These are phyloP conservation scores for Drosophila borealis DNA, from an alignment of 2,888 invertebrate species.

Conservation along the genomic window DNA sequence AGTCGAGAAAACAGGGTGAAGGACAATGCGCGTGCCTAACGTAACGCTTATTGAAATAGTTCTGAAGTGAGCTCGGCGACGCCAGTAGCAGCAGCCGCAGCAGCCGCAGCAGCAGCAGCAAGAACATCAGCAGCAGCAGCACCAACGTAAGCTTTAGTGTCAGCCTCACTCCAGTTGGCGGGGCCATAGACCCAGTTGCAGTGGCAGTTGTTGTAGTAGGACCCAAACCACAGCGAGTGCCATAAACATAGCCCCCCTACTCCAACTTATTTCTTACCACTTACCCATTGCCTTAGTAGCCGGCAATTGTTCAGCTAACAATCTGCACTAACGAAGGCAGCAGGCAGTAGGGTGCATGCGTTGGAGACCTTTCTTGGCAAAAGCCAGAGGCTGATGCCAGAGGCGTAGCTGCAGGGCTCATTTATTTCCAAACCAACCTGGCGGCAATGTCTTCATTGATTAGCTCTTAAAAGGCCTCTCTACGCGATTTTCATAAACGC, in stretches of 20 bases:
- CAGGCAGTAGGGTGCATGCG: conserved; percentile 4
- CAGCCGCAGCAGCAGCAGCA: conserved; percentile 10
- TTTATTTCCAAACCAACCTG: conserved; percentile 36
- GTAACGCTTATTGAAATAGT: conserved; percentile 80
- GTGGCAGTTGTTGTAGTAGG: conserved; percentile 16
- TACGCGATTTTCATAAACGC: neutral
- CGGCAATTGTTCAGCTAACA: conserved; percentile 53
- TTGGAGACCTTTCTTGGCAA: neutral
- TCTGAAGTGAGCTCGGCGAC: conserved; percentile 75
- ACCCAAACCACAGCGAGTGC: conserved; percentile 8
- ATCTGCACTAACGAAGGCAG: conserved; percentile 51
- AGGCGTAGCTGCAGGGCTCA: conserved; percentile 32
- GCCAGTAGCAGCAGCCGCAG: conserved; percentile 42
- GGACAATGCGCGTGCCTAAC: conserved; percentile 77
- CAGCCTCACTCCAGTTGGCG: conserved; percentile 4
- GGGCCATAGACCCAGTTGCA: conserved; percentile 30
- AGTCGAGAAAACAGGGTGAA: conserved; percentile 70
- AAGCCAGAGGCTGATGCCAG: neutral
- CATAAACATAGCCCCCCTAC: conserved; percentile 1
- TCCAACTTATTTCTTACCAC: conserved; percentile 9
- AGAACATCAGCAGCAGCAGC: conserved; percentile 1
- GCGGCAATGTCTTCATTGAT: conserved; percentile 43
- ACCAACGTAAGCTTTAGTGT: conserved; percentile 4
- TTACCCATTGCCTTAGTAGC: conserved; percentile 19
- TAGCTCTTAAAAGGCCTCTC: conserved; percentile 12